Conservation (phyloP, 1,140 invertebrate species). For the Lasioglossum albipes region DNA sequence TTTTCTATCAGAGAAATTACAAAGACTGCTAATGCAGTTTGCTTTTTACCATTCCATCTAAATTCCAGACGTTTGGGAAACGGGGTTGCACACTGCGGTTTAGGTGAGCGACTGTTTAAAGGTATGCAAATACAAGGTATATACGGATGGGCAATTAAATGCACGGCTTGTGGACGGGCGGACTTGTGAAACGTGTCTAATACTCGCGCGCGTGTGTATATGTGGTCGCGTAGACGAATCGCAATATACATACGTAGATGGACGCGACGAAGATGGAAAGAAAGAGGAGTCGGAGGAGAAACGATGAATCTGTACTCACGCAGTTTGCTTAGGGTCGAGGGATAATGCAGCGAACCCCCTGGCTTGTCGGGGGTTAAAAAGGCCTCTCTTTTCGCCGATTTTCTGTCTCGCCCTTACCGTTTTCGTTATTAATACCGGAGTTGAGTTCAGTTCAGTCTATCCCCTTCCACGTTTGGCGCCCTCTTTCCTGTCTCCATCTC, state of each 20-base stretch:
- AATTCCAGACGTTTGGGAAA: no score
- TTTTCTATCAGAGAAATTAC: no score
- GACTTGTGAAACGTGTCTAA: no score
- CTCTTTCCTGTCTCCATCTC: background rate
- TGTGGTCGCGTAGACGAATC: background rate
- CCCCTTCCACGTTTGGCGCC: background rate
- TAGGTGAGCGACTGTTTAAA: no score
- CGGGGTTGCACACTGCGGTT: no score
- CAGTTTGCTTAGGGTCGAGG: conserved; percentile 59
- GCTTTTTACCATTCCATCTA: no score
- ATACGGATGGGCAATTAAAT: background rate
- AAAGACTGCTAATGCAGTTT: no score
- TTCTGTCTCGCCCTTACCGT: conserved; percentile 41
- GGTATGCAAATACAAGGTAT: conserved; percentile 11
- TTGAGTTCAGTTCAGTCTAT: conserved; percentile 39
- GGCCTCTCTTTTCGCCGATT: conserved; percentile 46
- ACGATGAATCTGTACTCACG: conserved; percentile 58
- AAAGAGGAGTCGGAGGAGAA: conserved; percentile 17
- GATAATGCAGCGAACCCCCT: conserved; percentile 54
- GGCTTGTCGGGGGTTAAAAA: conserved; percentile 64
- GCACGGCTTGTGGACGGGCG: background rate
- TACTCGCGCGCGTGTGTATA: background rate
- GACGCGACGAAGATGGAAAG: background rate
- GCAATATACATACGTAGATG: background rate
- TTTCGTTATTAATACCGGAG: conserved; percentile 63